These are phyloP conservation scores for Nesometra sesokonis DNA, from an alignment of 35 echinoderm and acorn worm genomes.

Conservation along the genomic window DNA sequence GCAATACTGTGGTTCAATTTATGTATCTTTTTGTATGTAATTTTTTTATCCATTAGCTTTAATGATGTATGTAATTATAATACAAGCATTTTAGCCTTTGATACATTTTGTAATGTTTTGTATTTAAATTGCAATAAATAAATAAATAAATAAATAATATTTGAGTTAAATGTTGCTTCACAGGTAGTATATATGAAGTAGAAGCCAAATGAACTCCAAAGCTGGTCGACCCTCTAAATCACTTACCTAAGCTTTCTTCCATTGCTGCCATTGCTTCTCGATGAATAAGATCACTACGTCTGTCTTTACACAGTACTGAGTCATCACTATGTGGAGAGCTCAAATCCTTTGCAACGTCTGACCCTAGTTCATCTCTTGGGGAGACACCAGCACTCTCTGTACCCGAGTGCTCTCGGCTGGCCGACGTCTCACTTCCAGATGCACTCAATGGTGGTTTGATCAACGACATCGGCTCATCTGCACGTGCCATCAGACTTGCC, in stretches of 20 bases:
- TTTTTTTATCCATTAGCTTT: too few relatives aligned
- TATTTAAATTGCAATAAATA: too few relatives aligned
- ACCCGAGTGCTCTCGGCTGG: slow-evolving; percentile 28
- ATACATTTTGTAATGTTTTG: too few relatives aligned
- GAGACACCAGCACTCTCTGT: slow-evolving; percentile 38
- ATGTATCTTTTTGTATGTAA: too few relatives aligned
- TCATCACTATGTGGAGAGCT: neutral
- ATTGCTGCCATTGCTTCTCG: slow-evolving; percentile 60
- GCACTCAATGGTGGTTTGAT: neutral
- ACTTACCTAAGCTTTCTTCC: neutral
- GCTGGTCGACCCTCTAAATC: neutral
- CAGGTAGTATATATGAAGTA: too few relatives aligned
- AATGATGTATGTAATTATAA: too few relatives aligned
- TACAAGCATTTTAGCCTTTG: too few relatives aligned
- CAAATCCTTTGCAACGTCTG: neutral
- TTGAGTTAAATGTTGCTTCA: too few relatives aligned
- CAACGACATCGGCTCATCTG: neutral
- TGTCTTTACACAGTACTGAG: neutral
- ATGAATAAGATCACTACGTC: slow-evolving; percentile 10
- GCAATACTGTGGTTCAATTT: too few relatives aligned
- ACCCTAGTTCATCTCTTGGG: slow-evolving; percentile 10
- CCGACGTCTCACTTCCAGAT: slow-evolving; percentile 27
- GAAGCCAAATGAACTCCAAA: too few relatives aligned
- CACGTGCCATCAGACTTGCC: slow-evolving; percentile 39
- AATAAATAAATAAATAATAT: too few relatives aligned